Conservation (phyloP, 2,797 vertebrate species). For the Gymnothorax reevesii region DNA sequence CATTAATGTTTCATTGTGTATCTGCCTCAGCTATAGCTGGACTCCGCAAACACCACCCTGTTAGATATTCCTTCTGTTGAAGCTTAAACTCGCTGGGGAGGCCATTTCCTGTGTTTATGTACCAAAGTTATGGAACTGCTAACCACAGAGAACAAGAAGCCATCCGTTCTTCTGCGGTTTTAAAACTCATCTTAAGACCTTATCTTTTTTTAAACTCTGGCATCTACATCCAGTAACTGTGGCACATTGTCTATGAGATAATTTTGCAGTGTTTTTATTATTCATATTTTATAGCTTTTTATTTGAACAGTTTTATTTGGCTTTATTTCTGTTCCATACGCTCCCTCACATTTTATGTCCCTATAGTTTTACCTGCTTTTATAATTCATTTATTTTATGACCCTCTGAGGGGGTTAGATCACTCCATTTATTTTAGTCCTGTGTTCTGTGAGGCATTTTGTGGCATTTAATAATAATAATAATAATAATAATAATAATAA, state of each 20-base stretch:
- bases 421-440: background rate
- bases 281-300: slow-evolving; percentile 4
- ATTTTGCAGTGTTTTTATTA: background rate
- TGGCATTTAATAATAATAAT: background rate
- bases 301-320: background rate
- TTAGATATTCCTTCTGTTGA: background rate
- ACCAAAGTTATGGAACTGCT: background rate
- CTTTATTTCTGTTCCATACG: background rate
- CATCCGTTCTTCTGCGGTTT: background rate
- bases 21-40: background rate
- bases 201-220: background rate
- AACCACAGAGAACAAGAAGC: background rate
- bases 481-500: background rate
- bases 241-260: background rate
- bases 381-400: background rate
- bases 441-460: background rate
- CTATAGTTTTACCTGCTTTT: background rate
- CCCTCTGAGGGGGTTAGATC: background rate
- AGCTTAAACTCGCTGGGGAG: background rate
- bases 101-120: background rate
- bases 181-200: background rate
- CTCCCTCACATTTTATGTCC: background rate
- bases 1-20: slow-evolving; percentile 1
- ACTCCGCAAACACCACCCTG: background rate
- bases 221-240: background rate